phyloP scores from a whole-genome alignment of 2,888 invertebrate genomes.

The Sicus ferrugineus region DNA sequence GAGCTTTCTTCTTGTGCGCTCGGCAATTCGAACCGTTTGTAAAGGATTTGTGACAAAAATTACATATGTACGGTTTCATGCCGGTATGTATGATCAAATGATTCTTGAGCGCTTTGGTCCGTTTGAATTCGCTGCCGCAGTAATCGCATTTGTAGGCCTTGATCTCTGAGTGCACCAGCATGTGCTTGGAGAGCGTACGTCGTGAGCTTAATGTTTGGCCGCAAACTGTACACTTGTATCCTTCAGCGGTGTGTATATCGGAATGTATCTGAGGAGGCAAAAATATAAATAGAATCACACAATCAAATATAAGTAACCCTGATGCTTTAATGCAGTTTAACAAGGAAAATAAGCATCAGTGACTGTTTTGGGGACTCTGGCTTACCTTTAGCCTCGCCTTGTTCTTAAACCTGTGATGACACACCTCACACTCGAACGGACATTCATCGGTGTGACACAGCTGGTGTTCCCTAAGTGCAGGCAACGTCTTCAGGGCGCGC shows the following conservation, averaged over 20 bases:
- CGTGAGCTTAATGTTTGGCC: slow-evolving; percentile 63
- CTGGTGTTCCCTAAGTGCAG: slow-evolving; percentile 66
- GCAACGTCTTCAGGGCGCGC: slow-evolving; percentile 64
- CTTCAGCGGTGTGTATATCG: slow-evolving; percentile 63
- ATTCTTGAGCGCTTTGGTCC: slow-evolving; percentile 62
- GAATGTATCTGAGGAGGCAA: slow-evolving; percentile 57
- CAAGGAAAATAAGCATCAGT: neutral
- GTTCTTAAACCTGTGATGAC: slow-evolving; percentile 60
- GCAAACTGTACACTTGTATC: slow-evolving; percentile 64
- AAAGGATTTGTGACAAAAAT: slow-evolving; percentile 62
- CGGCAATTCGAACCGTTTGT: slow-evolving; percentile 64
- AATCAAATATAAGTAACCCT: neutral
- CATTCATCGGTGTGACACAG: slow-evolving; percentile 65
- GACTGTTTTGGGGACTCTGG: neutral
- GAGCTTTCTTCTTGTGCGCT: slow-evolving; percentile 62
- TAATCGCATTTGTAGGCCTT: slow-evolving; percentile 61
- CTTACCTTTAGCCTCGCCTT: slow-evolving; percentile 53
- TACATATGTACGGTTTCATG: slow-evolving; percentile 61
- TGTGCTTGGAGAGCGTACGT: slow-evolving; percentile 65
- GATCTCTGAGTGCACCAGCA: slow-evolving; percentile 61
- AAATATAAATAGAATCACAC: neutral
- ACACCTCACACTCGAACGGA: slow-evolving; percentile 64
- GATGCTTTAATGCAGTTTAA: neutral
- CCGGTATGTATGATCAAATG: slow-evolving; percentile 64
- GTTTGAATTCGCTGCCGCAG: slow-evolving; percentile 61